These are phyloP conservation scores for Girardinus metallicus DNA, from an alignment of 2,797 vertebrate species.

Conservation along the genomic window DNA sequence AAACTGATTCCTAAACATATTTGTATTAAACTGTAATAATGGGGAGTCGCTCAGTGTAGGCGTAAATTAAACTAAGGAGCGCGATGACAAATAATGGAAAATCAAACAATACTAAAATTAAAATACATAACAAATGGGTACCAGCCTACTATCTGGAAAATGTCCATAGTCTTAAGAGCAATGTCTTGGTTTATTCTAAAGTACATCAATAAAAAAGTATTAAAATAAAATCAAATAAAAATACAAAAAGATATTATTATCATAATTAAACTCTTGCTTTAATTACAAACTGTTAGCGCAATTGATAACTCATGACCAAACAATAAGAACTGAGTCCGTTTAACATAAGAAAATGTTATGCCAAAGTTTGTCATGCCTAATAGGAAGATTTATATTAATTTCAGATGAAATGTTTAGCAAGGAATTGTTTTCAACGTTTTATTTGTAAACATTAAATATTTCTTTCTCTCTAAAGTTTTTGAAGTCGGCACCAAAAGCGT, in stretches of 20 bases:
- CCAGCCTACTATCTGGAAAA: neutral
- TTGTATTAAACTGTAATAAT: conserved; percentile 12
- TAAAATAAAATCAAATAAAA: neutral
- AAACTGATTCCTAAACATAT: neutral
- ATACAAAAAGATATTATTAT: conserved; percentile 9
- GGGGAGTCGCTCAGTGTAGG: neutral
- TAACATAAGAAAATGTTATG: neutral
- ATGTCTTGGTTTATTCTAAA: neutral
- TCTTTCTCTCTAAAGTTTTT: conserved; percentile 94
- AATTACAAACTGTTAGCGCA: conserved; percentile 18
- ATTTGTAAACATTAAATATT: conserved; percentile 99
- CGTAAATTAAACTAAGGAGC: conserved; percentile 1
- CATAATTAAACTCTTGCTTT: conserved; percentile 10
- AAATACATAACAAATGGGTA: neutral
- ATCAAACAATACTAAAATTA: neutral
- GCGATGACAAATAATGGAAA: neutral
- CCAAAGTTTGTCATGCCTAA: conserved; percentile 19
- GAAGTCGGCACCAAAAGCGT: conserved; percentile 83
- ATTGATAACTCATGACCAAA: neutral
- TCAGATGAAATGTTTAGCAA: conserved; percentile 71
- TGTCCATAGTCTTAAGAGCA: neutral
- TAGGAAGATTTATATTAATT: conserved; percentile 38
- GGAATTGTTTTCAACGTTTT: conserved; percentile 85
- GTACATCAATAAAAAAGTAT: conserved; percentile 15
- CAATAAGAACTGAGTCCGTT: neutral